Evolutionary conservation across 2,797 vertebrate species (phyloP).

Genomic region (Aeoliscus strigatus): DNA sequence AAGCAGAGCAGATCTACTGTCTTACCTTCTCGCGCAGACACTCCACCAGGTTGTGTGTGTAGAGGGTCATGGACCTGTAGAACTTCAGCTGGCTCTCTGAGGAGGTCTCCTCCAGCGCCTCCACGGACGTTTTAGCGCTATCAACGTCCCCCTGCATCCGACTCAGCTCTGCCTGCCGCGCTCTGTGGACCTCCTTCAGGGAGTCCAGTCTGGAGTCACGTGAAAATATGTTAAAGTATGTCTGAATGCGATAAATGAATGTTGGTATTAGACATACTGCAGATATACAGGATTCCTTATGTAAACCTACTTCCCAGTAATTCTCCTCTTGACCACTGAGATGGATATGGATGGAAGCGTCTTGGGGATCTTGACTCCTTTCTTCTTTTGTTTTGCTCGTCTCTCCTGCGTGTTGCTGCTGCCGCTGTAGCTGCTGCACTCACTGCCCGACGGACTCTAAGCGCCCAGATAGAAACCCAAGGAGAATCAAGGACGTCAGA

Average conservation of each 20-base stretch:
- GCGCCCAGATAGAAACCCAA: background rate
- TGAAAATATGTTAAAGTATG: background rate
- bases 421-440: slow-evolving; percentile 46
- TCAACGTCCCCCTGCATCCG: slow-evolving; percentile 78
- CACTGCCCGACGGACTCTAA: slow-evolving; percentile 67
- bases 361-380: slow-evolving; percentile 60
- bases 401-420: slow-evolving; percentile 26
- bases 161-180: slow-evolving; percentile 82
- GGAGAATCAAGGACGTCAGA: slow-evolving; percentile 2
- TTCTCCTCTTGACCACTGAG: slow-evolving; percentile 81
- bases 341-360: slow-evolving; percentile 75
- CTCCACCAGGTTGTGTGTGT: slow-evolving; percentile 83
- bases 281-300: too few species aligned
- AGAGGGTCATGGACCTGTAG: slow-evolving; percentile 83
- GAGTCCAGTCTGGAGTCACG: slow-evolving; percentile 73
- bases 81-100: slow-evolving; percentile 80
- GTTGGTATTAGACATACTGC: too few species aligned
- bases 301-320: slow-evolving; percentile 82
- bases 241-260: background rate
- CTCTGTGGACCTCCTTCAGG: slow-evolving; percentile 81
- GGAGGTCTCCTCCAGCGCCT: slow-evolving; percentile 77
- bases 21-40: slow-evolving; percentile 90
- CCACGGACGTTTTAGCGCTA: slow-evolving; percentile 70
- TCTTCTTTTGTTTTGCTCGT: slow-evolving; percentile 59
- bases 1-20: background rate